Conservation (phyloP, 2,797 vertebrate species). For the Molossus alvarezi region DNA sequence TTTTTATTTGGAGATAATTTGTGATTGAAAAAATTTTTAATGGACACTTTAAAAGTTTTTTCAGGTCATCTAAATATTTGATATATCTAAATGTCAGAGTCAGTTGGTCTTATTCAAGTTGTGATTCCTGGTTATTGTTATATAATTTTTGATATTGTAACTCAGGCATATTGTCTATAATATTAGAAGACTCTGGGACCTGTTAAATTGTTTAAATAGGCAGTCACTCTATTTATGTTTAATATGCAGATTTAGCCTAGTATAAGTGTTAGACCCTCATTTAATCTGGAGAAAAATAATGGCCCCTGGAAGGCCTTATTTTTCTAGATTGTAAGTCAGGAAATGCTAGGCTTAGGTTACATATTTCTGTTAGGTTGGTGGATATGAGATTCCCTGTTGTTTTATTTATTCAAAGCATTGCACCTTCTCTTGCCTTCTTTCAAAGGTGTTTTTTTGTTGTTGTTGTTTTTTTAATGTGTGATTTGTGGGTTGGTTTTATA, state of each 20-base stretch:
- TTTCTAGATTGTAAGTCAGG: neutral
- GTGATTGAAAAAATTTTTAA: neutral
- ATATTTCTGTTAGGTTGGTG: neutral
- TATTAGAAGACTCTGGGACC: neutral
- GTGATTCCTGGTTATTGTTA: neutral
- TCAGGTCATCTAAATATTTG: neutral
- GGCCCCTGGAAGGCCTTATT: neutral
- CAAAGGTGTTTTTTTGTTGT: neutral
- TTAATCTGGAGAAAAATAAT: neutral
- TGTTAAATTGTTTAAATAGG: neutral
- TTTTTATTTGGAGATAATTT: neutral
- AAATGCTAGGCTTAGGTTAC: neutral
- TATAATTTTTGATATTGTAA: neutral
- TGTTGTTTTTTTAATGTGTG: neutral
- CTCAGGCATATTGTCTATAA: neutral
- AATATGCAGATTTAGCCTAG: neutral
- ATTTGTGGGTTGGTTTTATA: neutral
- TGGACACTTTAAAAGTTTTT: neutral
- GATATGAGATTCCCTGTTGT: neutral
- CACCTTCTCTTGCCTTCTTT: neutral
- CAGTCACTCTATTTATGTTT: neutral
- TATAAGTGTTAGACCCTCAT: neutral
- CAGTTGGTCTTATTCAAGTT: neutral
- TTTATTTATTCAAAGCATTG: neutral
- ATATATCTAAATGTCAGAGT: neutral